Percentiles rank a stretch among this genome's conserved stretches.
Conservation (phyloP, 2,797 vertebrate species). For the Fistularia tabacaria region DNA sequence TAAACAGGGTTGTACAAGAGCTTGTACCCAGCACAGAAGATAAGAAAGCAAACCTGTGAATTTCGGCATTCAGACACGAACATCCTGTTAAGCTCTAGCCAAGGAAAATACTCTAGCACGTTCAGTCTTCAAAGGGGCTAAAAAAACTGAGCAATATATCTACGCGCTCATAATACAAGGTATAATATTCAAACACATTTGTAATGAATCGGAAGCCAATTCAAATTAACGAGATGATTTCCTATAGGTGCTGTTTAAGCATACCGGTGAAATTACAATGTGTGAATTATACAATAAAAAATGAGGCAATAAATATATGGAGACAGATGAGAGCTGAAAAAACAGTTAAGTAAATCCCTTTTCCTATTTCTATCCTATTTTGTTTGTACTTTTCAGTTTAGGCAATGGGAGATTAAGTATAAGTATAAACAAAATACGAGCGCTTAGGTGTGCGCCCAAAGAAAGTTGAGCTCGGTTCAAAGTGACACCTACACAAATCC, state of each 20-base stretch:
- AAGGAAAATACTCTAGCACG: constrained; percentile 38
- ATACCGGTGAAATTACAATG: too few species aligned
- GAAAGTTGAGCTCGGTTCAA: not conserved
- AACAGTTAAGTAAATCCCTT: too few species aligned
- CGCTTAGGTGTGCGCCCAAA: not conserved
- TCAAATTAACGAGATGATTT: constrained; percentile 1
- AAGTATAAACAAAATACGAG: too few species aligned
- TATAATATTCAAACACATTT: constrained; percentile 6
- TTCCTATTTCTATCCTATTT: too few species aligned
- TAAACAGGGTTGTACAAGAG: constrained; percentile 19
- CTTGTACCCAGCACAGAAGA: constrained; percentile 4
- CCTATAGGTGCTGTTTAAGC: too few species aligned
- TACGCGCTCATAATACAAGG: constrained; percentile 11
- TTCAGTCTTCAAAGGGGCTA: constrained; percentile 40
- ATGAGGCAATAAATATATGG: too few species aligned
- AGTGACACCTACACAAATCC: not conserved
- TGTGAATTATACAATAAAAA: not conserved
- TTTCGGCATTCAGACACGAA: constrained; percentile 19
- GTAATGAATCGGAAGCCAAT: constrained; percentile 8
- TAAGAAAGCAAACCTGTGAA: not conserved
- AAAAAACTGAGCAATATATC: constrained; percentile 13
- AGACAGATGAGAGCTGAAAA: too few species aligned
- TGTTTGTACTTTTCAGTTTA: too few species aligned
- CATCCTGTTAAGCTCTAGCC: constrained; percentile 38
- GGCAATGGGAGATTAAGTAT: too few species aligned